Evolutionary conservation across 1,140 invertebrate genomes (phyloP).

Genomic region (Gonioctena quinquepunctata): DNA sequence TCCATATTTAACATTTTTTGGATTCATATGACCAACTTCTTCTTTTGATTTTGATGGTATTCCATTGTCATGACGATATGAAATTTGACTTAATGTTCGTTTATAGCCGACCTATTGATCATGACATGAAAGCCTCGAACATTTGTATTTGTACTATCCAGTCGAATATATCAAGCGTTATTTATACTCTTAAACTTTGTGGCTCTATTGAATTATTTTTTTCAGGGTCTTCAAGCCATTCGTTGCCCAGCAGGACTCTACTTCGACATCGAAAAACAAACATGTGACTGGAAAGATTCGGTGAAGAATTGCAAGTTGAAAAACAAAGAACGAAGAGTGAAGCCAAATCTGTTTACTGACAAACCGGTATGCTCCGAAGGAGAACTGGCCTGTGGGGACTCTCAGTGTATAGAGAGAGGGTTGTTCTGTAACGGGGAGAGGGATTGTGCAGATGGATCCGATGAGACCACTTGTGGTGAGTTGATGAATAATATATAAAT

Average conservation of each 20-base stretch:
- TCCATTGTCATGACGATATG: too few species aligned
- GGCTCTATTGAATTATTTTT: too few species aligned
- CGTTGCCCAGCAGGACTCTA: slow-evolving; percentile 90
- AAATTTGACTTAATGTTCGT: too few species aligned
- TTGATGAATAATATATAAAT: too few species aligned
- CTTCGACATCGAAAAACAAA: slow-evolving; percentile 95
- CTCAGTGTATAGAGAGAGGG: slow-evolving; percentile 83
- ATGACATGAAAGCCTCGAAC: too few species aligned
- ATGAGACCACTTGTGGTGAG: slow-evolving; percentile 91
- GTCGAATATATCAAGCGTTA: too few species aligned
- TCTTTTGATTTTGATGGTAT: too few species aligned
- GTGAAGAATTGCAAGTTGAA: slow-evolving; percentile 93
- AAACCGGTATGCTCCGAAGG: slow-evolving; percentile 89
- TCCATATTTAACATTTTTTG: too few species aligned
- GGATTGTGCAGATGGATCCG: slow-evolving; percentile 86
- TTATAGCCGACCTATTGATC: too few species aligned
- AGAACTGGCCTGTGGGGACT: slow-evolving; percentile 83
- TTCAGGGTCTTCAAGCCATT: slow-evolving; percentile 86
- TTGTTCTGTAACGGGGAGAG: slow-evolving; percentile 94
- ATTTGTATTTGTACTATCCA: too few species aligned
- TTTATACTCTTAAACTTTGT: too few species aligned
- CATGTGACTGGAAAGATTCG: slow-evolving; percentile 92
- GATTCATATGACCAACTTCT: too few species aligned
- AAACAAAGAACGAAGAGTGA: slow-evolving; percentile 87
- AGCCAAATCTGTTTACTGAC: slow-evolving; percentile 86